phyloP scores from a whole-genome alignment of 92 coral and sea anemone genomes.

The Metridium senile region DNA sequence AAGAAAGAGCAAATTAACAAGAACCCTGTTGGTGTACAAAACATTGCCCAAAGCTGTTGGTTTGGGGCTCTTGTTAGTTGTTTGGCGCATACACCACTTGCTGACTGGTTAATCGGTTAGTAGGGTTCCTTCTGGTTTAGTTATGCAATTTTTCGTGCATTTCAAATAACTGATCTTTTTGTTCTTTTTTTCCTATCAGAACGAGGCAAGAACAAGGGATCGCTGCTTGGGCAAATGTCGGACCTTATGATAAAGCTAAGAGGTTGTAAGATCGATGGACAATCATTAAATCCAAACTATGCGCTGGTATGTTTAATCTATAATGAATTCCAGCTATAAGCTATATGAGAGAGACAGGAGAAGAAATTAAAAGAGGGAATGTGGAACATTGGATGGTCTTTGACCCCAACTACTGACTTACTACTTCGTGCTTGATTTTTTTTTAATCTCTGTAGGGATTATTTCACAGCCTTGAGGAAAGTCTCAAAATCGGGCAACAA shows the following conservation, averaged over 20 bases:
- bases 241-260: background rate
- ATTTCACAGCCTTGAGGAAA: background rate
- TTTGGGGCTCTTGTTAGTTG: too few relatives aligned
- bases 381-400: too few relatives aligned
- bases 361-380: background rate
- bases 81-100: background rate
- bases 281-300: background rate
- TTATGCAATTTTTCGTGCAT: background rate
- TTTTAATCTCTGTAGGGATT: background rate
- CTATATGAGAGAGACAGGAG: background rate
- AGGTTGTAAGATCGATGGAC: background rate
- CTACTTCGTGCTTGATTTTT: background rate
- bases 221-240: too few relatives aligned
- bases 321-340: background rate
- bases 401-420: too few relatives aligned
- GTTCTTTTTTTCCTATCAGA: background rate
- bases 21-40: background rate
- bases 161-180: background rate
- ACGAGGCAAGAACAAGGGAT: background rate
- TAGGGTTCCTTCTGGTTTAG: background rate
- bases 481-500: background rate
- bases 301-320: background rate
- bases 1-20: background rate
- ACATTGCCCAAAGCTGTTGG: slow-evolving; percentile 11
- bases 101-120: slow-evolving; percentile 8